Percentiles rank a stretch among this genome's conserved stretches.
Conservation (phyloP, 1,140 invertebrate genomes). For the Temnothorax longispinosus region DNA sequence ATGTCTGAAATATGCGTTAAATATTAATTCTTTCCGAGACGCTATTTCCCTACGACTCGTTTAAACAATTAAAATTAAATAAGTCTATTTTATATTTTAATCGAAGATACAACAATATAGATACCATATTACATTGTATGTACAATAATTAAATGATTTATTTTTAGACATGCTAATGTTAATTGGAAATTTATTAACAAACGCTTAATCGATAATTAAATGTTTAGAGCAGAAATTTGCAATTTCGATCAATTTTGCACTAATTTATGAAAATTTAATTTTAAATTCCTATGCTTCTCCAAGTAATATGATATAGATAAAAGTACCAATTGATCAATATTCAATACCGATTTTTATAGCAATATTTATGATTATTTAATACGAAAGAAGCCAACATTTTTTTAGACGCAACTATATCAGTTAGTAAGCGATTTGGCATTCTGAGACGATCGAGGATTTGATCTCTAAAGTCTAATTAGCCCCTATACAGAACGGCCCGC, state of each 20-base stretch:
- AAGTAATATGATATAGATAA: too few relatives aligned
- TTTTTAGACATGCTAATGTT: neutral
- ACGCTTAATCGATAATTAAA: neutral
- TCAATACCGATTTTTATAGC: too few relatives aligned
- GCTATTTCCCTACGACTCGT: neutral
- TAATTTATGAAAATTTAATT: neutral
- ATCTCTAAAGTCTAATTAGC: conserved; percentile 21
- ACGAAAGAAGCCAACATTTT: neutral
- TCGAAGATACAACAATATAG: neutral
- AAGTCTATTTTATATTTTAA: neutral
- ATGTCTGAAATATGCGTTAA: neutral
- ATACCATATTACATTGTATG: too few relatives aligned
- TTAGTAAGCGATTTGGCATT: neutral
- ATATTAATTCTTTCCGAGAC: neutral
- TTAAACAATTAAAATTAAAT: neutral
- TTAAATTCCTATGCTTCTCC: neutral
- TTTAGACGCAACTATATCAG: neutral
- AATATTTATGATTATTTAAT: neutral
- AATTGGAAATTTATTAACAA: neutral
- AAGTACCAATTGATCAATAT: too few relatives aligned
- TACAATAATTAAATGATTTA: neutral
- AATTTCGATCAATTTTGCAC: neutral
- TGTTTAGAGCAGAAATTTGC: neutral
- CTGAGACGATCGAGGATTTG: neutral
- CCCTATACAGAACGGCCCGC: conserved; percentile 7